Conservation (phyloP, 2,888 invertebrate genomes). For the Dryomyza anilis region DNA sequence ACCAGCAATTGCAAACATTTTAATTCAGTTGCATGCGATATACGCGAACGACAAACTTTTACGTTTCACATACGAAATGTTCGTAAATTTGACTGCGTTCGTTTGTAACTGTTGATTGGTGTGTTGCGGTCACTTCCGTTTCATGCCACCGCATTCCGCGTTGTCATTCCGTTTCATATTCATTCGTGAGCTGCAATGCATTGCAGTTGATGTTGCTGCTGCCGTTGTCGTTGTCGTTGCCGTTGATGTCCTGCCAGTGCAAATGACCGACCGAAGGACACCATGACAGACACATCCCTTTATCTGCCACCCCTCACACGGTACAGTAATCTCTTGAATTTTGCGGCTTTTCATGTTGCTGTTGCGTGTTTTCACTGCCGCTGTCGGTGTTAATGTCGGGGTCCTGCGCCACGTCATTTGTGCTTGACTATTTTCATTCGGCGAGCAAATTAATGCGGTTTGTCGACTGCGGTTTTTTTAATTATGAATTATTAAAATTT, state of each 20-base stretch:
- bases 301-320: too few species aligned
- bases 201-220: not conserved
- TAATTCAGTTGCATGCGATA: conserved; percentile 6
- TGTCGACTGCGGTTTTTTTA: conserved; percentile 43
- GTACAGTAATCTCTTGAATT: conserved; percentile 10
- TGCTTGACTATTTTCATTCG: conserved; percentile 13
- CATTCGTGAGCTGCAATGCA: not conserved
- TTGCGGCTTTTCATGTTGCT: conserved; percentile 20
- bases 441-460: conserved; percentile 15
- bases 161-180: too few species aligned
- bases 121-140: conserved; percentile 4
- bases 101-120: not conserved
- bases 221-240: not conserved
- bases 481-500: conserved; percentile 50
- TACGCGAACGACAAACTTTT: conserved; percentile 7
- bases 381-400: not conserved
- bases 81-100: too few species aligned
- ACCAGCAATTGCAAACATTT: conserved; percentile 23
- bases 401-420: not conserved
- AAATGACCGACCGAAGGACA: too few species aligned
- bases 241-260: not conserved
- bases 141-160: not conserved
- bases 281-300: too few species aligned
- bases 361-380: not conserved
- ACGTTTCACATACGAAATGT: not conserved